Conservation (phyloP, 1,140 invertebrate species). For the Elysia chlorotica region DNA sequence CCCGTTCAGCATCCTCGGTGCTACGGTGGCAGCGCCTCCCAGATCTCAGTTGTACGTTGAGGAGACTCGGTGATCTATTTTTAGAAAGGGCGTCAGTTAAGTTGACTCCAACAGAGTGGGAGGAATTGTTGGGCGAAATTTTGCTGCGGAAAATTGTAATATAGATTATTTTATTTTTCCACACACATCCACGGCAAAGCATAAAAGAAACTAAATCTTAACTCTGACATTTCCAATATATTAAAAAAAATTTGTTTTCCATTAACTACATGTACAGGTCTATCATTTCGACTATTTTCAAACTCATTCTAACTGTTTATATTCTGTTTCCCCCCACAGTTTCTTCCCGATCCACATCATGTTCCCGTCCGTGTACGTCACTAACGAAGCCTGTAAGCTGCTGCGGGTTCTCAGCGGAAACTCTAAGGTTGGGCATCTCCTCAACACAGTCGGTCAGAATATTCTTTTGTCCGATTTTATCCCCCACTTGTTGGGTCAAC, state of each 20-base stretch:
- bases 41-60: conserved; percentile 10
- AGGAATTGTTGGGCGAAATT: background rate
- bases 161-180: background rate
- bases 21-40: conserved; percentile 8
- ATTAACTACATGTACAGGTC: too few relatives aligned
- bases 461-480: too few relatives aligned
- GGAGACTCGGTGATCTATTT: background rate
- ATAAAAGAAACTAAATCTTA: background rate
- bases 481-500: too few relatives aligned
- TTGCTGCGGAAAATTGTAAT: background rate
- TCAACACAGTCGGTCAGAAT: too few relatives aligned
- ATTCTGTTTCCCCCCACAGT: background rate
- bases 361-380: conserved; percentile 19
- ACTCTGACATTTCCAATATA: background rate
- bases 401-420: too few relatives aligned
- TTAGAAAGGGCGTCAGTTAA: background rate
- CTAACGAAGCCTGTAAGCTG: conserved; percentile 17
- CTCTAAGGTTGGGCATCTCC: too few relatives aligned
- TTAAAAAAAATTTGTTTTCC: background rate
- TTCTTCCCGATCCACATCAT: conserved; percentile 16
- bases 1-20: conserved; percentile 21
- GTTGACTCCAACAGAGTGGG: background rate
- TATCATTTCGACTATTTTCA: background rate
- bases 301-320: background rate
- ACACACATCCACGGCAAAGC: background rate